Conservation (phyloP, 35 echinoderm and acorn worm genomes). For the Hemicentrotus pulcherrimus region DNA sequence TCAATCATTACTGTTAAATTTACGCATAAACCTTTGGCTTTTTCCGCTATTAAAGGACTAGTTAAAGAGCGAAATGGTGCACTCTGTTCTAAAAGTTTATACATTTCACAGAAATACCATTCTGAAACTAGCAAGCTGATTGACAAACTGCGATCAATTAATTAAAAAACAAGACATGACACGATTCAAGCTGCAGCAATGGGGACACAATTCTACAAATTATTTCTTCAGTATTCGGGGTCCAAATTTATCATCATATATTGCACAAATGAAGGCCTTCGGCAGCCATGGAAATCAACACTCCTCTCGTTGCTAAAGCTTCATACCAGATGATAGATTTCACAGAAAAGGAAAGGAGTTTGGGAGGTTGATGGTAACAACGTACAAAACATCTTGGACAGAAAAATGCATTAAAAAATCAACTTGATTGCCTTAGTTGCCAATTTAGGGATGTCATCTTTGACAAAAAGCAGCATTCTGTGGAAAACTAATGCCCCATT, state of each 20-base stretch:
- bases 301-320: neutral
- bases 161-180: neutral
- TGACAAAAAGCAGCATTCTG: no score
- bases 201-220: neutral
- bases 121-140: no score
- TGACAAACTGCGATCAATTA: no score
- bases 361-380: neutral
- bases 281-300: neutral
- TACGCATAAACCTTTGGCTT: neutral
- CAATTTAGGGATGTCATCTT: no score
- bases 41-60: neutral
- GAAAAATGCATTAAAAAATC: neutral
- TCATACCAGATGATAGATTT: slow-evolving; percentile 4
- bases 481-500: neutral
- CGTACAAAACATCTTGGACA: neutral
- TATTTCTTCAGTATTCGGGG: neutral
- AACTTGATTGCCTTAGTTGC: neutral
- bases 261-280: neutral
- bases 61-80: no score
- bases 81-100: no score
- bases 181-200: neutral
- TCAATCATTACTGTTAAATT: neutral
- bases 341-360: neutral
- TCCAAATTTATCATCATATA: neutral
- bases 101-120: no score